A percentile compares a stretch with the other conserved stretches of the same genome.
phyloP scores from a whole-genome alignment of 2,113 vertebrate genomes.

The Psophia crepitans region DNA sequence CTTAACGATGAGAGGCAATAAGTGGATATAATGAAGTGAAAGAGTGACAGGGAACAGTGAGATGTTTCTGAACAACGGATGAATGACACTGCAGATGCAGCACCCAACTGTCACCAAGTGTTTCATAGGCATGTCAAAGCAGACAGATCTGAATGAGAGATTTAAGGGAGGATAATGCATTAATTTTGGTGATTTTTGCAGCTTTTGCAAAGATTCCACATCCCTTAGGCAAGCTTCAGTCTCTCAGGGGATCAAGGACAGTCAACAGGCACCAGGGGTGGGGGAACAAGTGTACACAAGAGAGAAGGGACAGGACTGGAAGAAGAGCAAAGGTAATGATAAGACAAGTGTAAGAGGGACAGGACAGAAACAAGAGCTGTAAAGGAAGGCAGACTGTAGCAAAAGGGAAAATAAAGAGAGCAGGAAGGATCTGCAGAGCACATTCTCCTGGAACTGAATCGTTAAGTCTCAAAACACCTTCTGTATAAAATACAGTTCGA shows the following conservation, averaged over 20 bases:
- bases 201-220: not conserved
- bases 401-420: not conserved
- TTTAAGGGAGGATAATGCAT: not conserved
- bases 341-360: not conserved
- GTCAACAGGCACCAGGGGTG: not conserved
- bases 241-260: not conserved
- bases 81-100: not conserved
- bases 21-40: not conserved
- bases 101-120: not conserved
- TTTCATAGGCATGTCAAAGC: not conserved
- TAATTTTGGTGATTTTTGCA: not conserved
- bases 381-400: not conserved
- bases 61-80: not conserved
- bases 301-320: not conserved
- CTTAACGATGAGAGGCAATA: not conserved
- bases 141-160: not conserved
- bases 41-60: not conserved
- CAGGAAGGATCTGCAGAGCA: not conserved
- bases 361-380: not conserved
- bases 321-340: not conserved
- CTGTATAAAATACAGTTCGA: not conserved
- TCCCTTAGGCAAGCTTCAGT: not conserved
- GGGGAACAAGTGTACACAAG: not conserved
- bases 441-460: not conserved
- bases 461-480: not conserved